Evolutionary conservation across 2,888 invertebrate species (phyloP), one percentile per base, ranked within the genome.

Genomic region (Neocrepidodera transversa): DNA sequence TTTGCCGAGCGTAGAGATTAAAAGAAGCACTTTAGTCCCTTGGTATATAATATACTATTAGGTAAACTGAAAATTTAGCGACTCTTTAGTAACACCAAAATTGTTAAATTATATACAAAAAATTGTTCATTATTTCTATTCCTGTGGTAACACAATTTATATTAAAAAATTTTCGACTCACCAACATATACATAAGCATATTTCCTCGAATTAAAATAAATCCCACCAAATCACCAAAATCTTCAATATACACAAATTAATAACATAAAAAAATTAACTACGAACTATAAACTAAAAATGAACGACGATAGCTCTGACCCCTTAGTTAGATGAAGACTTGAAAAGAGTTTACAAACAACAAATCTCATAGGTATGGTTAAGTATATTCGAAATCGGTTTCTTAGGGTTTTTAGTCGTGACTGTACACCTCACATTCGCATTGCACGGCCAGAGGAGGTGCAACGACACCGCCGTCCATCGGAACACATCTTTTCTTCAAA

Each of bases 381-480:
- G 47, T 28, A 45, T 45, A 54, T 47, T 54, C 56, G 56, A 57
- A 50, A 57, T 49, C 56, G 50, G 56, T 50, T 54, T 40, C 38
- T 52, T 51, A 40, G 38, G 40, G 49, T 45, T 64, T 64, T 68
- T 72, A 71, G 73, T 69, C 65, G 48, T 35, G 64, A 67, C 63
- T 62, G 64, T 65, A 74, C 68, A 28, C 67, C 45, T 60, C 51
- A 60, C 68, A 70, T 71, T 72, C 71, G 72, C 71, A 70, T 67
- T 72, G 74, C 74, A 74, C 68, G 66, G 43, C 48, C n/a, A n/a
- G n/a, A n/a, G 23, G 64, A 75, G 73, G 74, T 74, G 75, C 76
- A 76, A 74, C 74, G 75, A 75, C 75, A 74, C 74, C 74, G 71
- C 73, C n/a, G n/a, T 67, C 70, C 64, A 60, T 63, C 50, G 62